Evolutionary conservation across 2,113 vertebrate species (phyloP).

Genomic region (Apaloderma vittatum): DNA sequence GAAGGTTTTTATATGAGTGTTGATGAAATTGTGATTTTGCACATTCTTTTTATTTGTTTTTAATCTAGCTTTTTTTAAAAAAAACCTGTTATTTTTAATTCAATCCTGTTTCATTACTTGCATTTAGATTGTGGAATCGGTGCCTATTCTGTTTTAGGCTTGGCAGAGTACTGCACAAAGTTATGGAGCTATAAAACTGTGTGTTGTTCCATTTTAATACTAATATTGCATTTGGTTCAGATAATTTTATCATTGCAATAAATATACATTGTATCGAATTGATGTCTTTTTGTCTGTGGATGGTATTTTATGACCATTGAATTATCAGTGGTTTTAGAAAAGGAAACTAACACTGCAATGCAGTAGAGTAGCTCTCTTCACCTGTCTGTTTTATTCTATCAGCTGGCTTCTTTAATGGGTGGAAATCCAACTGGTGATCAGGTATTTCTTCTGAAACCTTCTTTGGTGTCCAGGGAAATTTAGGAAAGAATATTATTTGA

Average conservation of each 20-base stretch:
- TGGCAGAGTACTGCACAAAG: background rate
- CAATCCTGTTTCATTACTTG: background rate
- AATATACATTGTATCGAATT: background rate
- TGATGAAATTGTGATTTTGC: background rate
- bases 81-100: background rate
- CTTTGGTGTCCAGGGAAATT: conserved; percentile 51
- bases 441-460: conserved; percentile 48
- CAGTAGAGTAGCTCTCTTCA: background rate
- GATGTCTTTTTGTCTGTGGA: conserved; percentile 14
- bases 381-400: background rate
- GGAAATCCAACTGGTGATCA: conserved; percentile 35
- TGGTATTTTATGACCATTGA: background rate
- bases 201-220: background rate
- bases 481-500: conserved; percentile 62
- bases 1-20: background rate
- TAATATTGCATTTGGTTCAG: background rate
- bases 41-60: background rate
- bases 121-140: background rate
- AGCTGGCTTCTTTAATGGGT: conserved; percentile 34
- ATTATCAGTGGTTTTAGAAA: background rate
- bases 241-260: background rate
- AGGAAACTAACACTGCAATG: background rate
- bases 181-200: background rate
- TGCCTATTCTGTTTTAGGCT: background rate
- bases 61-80: background rate